These are phyloP conservation scores for Enteromius argenteus DNA, from an alignment of 2,797 vertebrate genomes.

Conservation along the genomic window DNA sequence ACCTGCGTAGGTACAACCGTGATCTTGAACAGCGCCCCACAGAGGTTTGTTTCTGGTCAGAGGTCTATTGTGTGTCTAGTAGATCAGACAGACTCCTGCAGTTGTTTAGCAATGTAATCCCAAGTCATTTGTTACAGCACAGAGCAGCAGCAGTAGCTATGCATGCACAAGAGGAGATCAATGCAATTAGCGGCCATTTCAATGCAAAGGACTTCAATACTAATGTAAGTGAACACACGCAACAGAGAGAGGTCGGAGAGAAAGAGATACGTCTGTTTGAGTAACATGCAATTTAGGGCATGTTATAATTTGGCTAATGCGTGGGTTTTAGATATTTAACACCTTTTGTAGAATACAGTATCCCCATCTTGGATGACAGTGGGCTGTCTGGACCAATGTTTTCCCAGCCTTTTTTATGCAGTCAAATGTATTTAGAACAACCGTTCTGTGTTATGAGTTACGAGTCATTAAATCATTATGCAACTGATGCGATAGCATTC, in stretches of 20 bases:
- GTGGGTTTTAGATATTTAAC: slow-evolving; percentile 10
- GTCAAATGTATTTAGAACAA: background rate
- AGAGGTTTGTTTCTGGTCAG: slow-evolving; percentile 21
- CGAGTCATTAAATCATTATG: background rate
- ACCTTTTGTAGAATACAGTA: background rate
- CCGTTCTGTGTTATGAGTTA: background rate
- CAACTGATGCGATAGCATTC: background rate
- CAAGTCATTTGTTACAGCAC: slow-evolving; percentile 54
- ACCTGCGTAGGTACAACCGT: background rate
- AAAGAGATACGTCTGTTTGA: slow-evolving; percentile 4
- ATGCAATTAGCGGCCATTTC: slow-evolving; percentile 57
- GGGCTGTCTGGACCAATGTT: background rate
- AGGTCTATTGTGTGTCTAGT: slow-evolving; percentile 29
- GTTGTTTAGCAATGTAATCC: slow-evolving; percentile 49
- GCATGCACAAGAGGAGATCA: slow-evolving; percentile 63
- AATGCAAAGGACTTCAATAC: slow-evolving; percentile 52
- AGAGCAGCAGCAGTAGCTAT: slow-evolving; percentile 40
- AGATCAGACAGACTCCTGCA: slow-evolving; percentile 34
- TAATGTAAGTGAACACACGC: slow-evolving; percentile 57
- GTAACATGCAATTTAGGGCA: slow-evolving; percentile 27
- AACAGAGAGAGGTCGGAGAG: slow-evolving; percentile 46
- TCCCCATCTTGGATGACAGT: background rate
- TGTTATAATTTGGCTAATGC: background rate
- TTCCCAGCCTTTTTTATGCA: background rate
- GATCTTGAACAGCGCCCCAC: background rate